Conservation (phyloP, 2,888 invertebrate species). For the Margaritifera margaritifera region DNA sequence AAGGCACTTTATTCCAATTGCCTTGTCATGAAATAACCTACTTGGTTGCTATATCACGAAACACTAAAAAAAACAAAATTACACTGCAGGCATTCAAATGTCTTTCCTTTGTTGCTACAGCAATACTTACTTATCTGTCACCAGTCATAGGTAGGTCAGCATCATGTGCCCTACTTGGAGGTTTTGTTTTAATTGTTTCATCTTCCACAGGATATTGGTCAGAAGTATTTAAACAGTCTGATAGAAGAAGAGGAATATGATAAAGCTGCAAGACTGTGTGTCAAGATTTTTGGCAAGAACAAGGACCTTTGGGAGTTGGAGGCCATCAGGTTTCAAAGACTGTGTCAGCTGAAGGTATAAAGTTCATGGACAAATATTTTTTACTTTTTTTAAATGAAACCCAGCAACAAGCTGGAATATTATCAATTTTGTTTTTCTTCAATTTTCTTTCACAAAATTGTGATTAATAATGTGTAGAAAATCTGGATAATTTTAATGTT, state of each 20-base stretch:
- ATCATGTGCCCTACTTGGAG: not conserved
- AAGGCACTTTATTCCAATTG: too few relatives aligned
- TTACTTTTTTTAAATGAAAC: too few relatives aligned
- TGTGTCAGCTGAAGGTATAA: conserved; percentile 83
- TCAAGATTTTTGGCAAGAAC: conserved; percentile 82
- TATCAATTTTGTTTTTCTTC: too few relatives aligned
- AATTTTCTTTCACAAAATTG: too few relatives aligned
- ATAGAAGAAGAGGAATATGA: conserved; percentile 80
- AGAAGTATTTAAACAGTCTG: conserved; percentile 87
- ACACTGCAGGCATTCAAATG: not conserved
- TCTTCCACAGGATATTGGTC: conserved; percentile 78
- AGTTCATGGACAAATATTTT: not conserved
- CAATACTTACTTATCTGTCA: not conserved
- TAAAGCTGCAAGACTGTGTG: conserved; percentile 89
- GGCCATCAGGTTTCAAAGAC: conserved; percentile 89
- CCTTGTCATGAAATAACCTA: too few relatives aligned
- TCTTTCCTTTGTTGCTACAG: not conserved
- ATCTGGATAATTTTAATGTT: too few relatives aligned
- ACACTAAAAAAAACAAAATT: too few relatives aligned
- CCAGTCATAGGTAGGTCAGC: not conserved
- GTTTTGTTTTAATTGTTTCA: conserved; percentile 1
- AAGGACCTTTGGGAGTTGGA: conserved; percentile 93
- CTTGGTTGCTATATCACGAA: not conserved
- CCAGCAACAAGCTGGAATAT: too few relatives aligned
- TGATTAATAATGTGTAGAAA: too few relatives aligned